Evolutionary conservation across 1,140 invertebrate genomes (phyloP).

Genomic region (Bombus superbus): DNA sequence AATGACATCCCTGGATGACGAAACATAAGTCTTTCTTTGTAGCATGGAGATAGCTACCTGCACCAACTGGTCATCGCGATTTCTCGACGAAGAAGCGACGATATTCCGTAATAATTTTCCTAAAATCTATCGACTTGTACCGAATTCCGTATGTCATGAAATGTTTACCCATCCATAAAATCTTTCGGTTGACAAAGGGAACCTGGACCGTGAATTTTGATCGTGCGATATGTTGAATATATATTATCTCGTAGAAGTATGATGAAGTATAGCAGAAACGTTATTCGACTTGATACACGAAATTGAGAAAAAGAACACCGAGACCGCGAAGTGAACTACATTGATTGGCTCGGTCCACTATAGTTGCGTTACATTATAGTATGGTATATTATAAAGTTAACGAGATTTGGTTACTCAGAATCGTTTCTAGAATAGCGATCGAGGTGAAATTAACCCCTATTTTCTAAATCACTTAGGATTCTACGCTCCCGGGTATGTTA

Average conservation of each 20-base stretch:
- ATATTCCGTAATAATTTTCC: neutral
- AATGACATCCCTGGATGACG: neutral
- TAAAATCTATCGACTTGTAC: neutral
- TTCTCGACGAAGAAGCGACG: slow-evolving; percentile 9
- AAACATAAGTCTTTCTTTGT: slow-evolving; percentile 5
- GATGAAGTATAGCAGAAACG: neutral
- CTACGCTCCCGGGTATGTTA: neutral
- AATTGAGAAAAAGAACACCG: neutral
- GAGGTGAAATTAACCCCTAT: neutral
- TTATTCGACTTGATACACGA: neutral
- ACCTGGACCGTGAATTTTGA: neutral
- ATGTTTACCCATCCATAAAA: neutral
- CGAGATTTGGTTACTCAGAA: neutral
- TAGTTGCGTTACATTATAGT: neutral
- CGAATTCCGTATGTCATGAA: neutral
- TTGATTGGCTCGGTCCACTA: neutral
- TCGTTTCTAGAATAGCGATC: neutral
- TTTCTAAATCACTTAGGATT: neutral
- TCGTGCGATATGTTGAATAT: neutral
- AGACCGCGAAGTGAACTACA: neutral
- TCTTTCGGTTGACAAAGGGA: neutral
- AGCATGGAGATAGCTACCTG: slow-evolving; percentile 22
- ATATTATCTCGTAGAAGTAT: too few relatives aligned
- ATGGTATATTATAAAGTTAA: neutral
- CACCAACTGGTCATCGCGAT: slow-evolving; percentile 16